Percentiles rank a stretch among this genome's conserved stretches.
Conservation (phyloP, 2,888 invertebrate genomes). For the Thera britannica region DNA sequence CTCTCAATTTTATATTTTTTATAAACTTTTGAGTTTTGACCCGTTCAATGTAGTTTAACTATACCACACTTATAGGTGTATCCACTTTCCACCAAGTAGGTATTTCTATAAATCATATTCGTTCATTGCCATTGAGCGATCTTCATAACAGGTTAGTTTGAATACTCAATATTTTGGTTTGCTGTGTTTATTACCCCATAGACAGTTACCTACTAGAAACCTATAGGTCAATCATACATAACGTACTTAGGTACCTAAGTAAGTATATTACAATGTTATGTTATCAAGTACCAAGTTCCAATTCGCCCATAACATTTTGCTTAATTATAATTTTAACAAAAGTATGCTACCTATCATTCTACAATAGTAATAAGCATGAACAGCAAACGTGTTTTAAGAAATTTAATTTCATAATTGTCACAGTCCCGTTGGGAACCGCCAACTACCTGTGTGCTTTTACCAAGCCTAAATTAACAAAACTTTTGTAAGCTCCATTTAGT, state of each 20-base stretch:
- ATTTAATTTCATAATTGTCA: constrained; percentile 48
- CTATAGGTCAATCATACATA: too few species aligned
- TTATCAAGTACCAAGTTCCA: neutral
- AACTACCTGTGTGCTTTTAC: constrained; percentile 19
- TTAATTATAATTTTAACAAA: constrained; percentile 10
- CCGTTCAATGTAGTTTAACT: neutral
- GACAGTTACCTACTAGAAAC: too few species aligned
- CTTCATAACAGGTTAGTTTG: constrained; percentile 6
- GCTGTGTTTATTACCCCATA: neutral
- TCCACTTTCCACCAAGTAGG: too few species aligned
- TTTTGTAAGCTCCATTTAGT: constrained; percentile 37
- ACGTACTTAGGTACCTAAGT: too few species aligned
- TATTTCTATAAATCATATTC: neutral
- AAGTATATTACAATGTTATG: too few species aligned
- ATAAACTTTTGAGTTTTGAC: constrained; percentile 8
- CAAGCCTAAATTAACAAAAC: constrained; percentile 37
- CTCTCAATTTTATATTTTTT: neutral
- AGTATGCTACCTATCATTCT: constrained; percentile 16
- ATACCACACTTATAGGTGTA: too few species aligned
- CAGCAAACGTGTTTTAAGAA: constrained; percentile 36
- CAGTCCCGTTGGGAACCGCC: constrained; percentile 34
- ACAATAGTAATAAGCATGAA: constrained; percentile 22
- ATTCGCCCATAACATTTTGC: neutral
- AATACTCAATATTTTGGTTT: neutral
- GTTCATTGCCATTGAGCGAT: constrained; percentile 9